phyloP scores from a whole-genome alignment of 2,113 vertebrate genomes.

The Pionites leucogaster region DNA sequence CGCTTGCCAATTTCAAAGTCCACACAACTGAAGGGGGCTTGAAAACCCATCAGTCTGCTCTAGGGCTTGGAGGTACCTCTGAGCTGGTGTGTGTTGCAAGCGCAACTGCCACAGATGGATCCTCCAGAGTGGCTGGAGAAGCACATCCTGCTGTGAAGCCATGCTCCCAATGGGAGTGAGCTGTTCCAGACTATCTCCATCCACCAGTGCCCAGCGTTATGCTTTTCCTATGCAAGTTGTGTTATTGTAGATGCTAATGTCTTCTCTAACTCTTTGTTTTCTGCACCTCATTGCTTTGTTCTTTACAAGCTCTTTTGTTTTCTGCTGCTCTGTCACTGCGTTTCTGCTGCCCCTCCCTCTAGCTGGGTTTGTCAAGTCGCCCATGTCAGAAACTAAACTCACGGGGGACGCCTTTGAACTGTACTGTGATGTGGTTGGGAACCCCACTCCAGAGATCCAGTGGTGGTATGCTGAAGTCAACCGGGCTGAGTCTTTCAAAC shows the following conservation, averaged over 20 bases:
- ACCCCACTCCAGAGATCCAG: slow-evolving; percentile 98
- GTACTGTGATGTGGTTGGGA: slow-evolving; percentile 99
- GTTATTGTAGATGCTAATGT: slow-evolving; percentile 58
- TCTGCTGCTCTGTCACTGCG: slow-evolving; percentile 76
- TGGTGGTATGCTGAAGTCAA: slow-evolving; percentile 99
- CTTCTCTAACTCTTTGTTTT: slow-evolving; percentile 72
- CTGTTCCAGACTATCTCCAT: not conserved
- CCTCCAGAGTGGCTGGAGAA: fast-evolving
- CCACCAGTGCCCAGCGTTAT: slow-evolving; percentile 4
- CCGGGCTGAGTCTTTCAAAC: slow-evolving; percentile 98
- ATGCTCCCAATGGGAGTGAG: not conserved
- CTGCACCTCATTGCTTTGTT: slow-evolving; percentile 77
- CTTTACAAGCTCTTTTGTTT: slow-evolving; percentile 73
- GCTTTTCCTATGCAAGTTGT: slow-evolving; percentile 59
- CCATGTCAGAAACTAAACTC: slow-evolving; percentile 99
- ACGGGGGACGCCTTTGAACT: slow-evolving; percentile 99
- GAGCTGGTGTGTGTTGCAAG: not conserved
- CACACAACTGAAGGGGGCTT: fast-evolving
- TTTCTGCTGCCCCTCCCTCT: slow-evolving; percentile 87
- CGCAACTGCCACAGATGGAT: fast-evolving
- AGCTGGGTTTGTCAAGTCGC: slow-evolving; percentile 99
- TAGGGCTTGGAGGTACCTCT: not conserved
- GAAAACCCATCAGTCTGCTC: not conserved
- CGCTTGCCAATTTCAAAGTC: not conserved
- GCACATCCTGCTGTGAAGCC: fast-evolving